Base-by-base conservation (phyloP, 2,888 invertebrate genomes). In the Xanthorhoe designata region DNA sequence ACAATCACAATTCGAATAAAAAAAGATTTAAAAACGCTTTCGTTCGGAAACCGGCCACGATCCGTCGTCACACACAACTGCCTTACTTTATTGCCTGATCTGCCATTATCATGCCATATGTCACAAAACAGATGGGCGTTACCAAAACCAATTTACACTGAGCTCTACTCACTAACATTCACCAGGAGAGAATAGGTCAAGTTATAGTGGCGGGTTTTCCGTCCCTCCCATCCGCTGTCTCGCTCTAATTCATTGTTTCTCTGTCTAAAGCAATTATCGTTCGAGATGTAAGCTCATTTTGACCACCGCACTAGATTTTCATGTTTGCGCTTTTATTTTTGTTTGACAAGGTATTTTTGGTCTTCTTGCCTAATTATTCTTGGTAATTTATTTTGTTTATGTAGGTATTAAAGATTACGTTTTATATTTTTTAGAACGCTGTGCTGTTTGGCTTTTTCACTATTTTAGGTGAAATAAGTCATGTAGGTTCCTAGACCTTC, bases 61-160 rank as follows among this genome's bases (percentile, higher is more conserved):
- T 35, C 68, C 57, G 51, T 45, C 51, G 51, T 64, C 52, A 60
- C 70, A 61, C 51, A 86, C 88, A 88, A 92, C 92, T 92, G 92
- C 90, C 89, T 92, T 91, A 92, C 90, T 90, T 88, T 89, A 91
- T 89, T 88, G 89, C 78, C 69, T 84, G 81, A 77, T 83, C 84
- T 80, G 81, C 89, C 79, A 92, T 91, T 90, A 91, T 87, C 81
- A 70, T 80, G 78, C 81, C 89, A 91, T 90, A 90, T 89, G 91
- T 81, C 83, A 76, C 82, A 79, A 80, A 84, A 81, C 83, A 81
- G 78, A 78, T 84, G 91, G 92, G 92, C 92, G 92, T 81, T 77
- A 73, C 83, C 79, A 59, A 72, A 76, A 73, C 86, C 82, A 79
- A 10, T 62, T 18, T 66, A 65, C 2, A 24, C 56, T 54, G 83